These are phyloP conservation scores for Watsonalla cultraria DNA, from an alignment of 2,888 invertebrate species.

Conservation along the genomic window DNA sequence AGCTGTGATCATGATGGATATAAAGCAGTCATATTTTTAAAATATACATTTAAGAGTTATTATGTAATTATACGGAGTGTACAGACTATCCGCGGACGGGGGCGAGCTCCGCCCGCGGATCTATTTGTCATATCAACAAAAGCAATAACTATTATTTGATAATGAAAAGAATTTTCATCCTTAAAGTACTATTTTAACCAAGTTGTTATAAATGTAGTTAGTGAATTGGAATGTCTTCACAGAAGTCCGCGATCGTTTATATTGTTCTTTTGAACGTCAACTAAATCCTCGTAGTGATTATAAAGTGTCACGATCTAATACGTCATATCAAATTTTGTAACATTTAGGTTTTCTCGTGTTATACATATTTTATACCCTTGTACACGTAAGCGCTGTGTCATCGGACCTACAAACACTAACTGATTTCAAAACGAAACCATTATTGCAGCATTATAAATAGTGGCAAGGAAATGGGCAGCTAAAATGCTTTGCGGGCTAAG, in stretches of 20 bases:
- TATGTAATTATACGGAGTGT: slow-evolving; percentile 64
- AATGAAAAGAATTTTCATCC: slow-evolving; percentile 68
- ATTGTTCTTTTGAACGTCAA: slow-evolving; percentile 73
- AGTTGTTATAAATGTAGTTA: slow-evolving; percentile 75
- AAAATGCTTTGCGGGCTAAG: neutral
- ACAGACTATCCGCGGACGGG: slow-evolving; percentile 34
- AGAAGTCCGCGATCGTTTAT: slow-evolving; percentile 71
- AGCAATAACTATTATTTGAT: slow-evolving; percentile 78
- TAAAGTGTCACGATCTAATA: slow-evolving; percentile 55
- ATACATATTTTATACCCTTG: slow-evolving; percentile 36
- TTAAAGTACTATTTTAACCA: slow-evolving; percentile 74
- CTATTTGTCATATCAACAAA: slow-evolving; percentile 73
- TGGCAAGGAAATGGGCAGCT: too few relatives aligned
- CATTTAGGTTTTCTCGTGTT: slow-evolving; percentile 41
- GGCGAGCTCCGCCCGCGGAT: slow-evolving; percentile 42
- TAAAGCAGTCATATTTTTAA: slow-evolving; percentile 78
- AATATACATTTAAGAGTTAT: slow-evolving; percentile 74
- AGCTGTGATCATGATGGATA: slow-evolving; percentile 78
- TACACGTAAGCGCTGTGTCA: slow-evolving; percentile 17
- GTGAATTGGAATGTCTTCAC: slow-evolving; percentile 71
- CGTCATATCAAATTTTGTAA: slow-evolving; percentile 66
- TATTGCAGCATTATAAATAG: too few relatives aligned
- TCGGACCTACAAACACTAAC: slow-evolving; percentile 27
- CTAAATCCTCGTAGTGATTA: slow-evolving; percentile 54
- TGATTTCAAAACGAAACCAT: too few relatives aligned